Percentiles rank a stretch among this genome's conserved stretches.
phyloP scores from a whole-genome alignment of 1,140 invertebrate species.

The Hycleus phaleratus region DNA sequence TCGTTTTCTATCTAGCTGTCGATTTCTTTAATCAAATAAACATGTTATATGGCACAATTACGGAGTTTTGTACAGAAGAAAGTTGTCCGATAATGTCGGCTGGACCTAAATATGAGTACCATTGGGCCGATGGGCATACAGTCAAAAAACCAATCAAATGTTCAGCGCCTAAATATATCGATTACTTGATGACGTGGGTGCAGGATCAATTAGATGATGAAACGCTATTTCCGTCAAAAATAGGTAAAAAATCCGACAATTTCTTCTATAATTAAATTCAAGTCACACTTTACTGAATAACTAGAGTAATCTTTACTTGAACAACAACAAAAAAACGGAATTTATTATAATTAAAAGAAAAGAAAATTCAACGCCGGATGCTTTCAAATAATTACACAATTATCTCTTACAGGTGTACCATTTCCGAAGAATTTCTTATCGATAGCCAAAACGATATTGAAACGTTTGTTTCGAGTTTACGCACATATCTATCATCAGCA shows the following conservation, averaged over 20 bases:
- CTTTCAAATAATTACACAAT: not conserved
- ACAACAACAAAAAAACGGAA: not conserved
- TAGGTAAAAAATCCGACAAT: conserved; percentile 54
- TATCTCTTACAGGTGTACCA: conserved; percentile 69
- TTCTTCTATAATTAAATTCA: not conserved
- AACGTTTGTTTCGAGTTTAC: conserved; percentile 96
- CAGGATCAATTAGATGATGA: conserved; percentile 99
- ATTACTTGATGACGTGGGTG: conserved; percentile 99
- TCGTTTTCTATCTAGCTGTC: conserved; percentile 62
- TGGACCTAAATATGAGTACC: conserved; percentile 98
- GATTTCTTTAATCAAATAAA: conserved; percentile 99
- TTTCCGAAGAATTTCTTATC: conserved; percentile 97
- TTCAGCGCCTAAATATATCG: conserved; percentile 98
- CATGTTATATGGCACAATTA: conserved; percentile 99
- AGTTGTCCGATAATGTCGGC: conserved; percentile 97
- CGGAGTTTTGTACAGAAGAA: conserved; percentile 97
- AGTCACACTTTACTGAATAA: not conserved
- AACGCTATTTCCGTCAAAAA: conserved; percentile 97
- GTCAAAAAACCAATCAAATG: conserved; percentile 99
- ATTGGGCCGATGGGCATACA: conserved; percentile 98
- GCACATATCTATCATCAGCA: conserved; percentile 99
- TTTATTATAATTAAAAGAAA: not conserved
- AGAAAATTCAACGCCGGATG: not conserved
- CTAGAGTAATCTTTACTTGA: not conserved
- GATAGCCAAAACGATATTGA: conserved; percentile 97